Evolutionary conservation across 92 coral and sea anemone species (phyloP), one percentile per base, ranked within the genome.

Genomic region (Epizoanthus scotinus): DNA sequence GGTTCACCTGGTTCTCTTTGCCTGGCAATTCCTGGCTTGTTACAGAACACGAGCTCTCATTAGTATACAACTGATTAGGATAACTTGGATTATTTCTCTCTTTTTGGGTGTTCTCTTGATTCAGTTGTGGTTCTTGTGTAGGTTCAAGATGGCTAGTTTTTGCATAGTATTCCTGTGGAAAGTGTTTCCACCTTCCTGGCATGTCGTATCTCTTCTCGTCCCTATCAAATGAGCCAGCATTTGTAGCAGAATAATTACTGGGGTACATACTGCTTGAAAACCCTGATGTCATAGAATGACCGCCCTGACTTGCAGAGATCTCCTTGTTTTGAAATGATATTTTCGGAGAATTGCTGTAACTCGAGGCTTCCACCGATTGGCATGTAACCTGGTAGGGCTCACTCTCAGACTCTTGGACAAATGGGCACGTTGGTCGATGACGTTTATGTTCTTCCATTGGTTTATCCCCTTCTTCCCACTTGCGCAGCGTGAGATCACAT

Each of bases 371-470:
- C 15, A 68, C 77, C 69, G 92, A 68, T 21, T 77, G 42, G 68
- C 88, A 80, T 0, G 88, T 74, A 68, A 90, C 83, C 19, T 69
- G 38, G 63, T 57, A 70, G 6, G 22, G 64, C 2, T 57, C 72
- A 63, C 83, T 80, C 27, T 75, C 86, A 64, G 28, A 58, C 77
- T 92, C 90, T 0, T 34, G 61, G 47, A 95, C 44, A 67, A 91
- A 93, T 12, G 82, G 86, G 71, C 94, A 93, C 57, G 1, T 13
- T 22, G 85, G 82, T 10, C 66, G 67, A 60, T 55, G 54, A 49
- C 53, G 57, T 82, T 84, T 85, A 71, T 95, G 99, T 42, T 87
- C 95, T 19, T 81, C 90, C 72, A 88, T 84, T 12, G 99, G 98
- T 20, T 79, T 84, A 57, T 95, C 99, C 18, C 86, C 98, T 12